Percentiles rank a stretch among this genome's conserved stretches.
Evolutionary conservation across 2,888 invertebrate genomes (phyloP).

Genomic region (Cloeon dipterum): DNA sequence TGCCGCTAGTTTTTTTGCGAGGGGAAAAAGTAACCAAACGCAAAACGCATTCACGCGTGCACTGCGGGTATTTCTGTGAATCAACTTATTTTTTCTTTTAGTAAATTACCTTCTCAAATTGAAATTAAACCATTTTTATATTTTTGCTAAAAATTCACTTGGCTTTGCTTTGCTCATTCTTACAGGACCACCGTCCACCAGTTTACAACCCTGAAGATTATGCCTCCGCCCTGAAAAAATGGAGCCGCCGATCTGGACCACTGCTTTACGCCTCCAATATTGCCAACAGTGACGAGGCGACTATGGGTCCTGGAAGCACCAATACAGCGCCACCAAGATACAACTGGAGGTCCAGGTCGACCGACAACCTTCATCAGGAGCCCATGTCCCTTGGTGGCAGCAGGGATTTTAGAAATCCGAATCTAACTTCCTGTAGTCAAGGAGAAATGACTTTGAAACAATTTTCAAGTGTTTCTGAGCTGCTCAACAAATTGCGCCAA

Average conservation of each 20-base stretch:
- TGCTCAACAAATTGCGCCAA: slow-evolving; percentile 62
- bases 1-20: too few relatives aligned
- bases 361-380: slow-evolving; percentile 4
- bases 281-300: slow-evolving; percentile 14
- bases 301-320: slow-evolving; percentile 1
- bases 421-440: slow-evolving; percentile 20
- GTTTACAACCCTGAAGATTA: slow-evolving; percentile 83
- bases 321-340: slow-evolving; percentile 2
- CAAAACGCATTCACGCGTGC: too few relatives aligned
- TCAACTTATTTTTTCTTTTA: too few relatives aligned
- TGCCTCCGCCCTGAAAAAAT: slow-evolving; percentile 53
- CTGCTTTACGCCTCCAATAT: neutral
- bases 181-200: slow-evolving; percentile 61
- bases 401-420: slow-evolving; percentile 33
- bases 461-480: slow-evolving; percentile 67
- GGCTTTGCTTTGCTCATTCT: too few relatives aligned
- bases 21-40: too few relatives aligned
- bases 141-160: too few relatives aligned
- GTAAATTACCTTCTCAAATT: too few relatives aligned
- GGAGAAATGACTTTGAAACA: slow-evolving; percentile 66
- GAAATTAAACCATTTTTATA: too few relatives aligned
- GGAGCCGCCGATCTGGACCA: slow-evolving; percentile 31
- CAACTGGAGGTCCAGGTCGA: slow-evolving; percentile 10
- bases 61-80: too few relatives aligned
- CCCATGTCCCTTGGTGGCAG: slow-evolving; percentile 8